Conservation (phyloP, 2,797 vertebrate genomes). For the Notolepis coatsorum region DNA sequence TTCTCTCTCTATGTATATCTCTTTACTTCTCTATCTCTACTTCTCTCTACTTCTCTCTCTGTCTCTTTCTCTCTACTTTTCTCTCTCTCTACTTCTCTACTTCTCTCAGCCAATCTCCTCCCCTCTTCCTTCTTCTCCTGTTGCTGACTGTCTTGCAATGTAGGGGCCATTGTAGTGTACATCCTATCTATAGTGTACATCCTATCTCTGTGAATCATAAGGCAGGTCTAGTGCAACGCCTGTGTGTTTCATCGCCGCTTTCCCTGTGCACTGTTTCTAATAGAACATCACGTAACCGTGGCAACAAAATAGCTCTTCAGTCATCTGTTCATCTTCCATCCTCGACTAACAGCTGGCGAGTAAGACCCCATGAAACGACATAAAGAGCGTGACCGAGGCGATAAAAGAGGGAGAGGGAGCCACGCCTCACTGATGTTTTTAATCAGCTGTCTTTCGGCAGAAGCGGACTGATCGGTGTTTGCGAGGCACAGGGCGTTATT, state of each 20-base stretch:
- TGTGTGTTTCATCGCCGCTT: slow-evolving; percentile 72
- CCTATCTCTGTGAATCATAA: slow-evolving; percentile 75
- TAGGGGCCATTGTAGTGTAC: slow-evolving; percentile 76
- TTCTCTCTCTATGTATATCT: slow-evolving; percentile 56
- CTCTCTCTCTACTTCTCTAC: slow-evolving; percentile 26
- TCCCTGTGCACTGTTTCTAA: slow-evolving; percentile 35
- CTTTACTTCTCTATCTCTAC: slow-evolving; percentile 58
- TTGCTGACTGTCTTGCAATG: slow-evolving; percentile 72
- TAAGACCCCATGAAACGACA: slow-evolving; percentile 45
- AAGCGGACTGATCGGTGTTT: slow-evolving; percentile 72
- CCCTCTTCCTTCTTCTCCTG: slow-evolving; percentile 61
- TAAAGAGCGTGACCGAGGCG: too few species aligned
- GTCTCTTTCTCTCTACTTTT: slow-evolving; percentile 57
- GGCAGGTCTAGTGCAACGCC: slow-evolving; percentile 59
- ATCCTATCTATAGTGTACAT: slow-evolving; percentile 57
- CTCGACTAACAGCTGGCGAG: slow-evolving; percentile 46
- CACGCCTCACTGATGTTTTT: slow-evolving; percentile 57
- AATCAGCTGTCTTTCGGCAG: slow-evolving; percentile 55
- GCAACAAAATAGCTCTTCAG: slow-evolving; percentile 15
- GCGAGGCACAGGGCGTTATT: slow-evolving; percentile 62
- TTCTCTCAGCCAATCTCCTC: slow-evolving; percentile 57
- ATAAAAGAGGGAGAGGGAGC: slow-evolving; percentile 30
- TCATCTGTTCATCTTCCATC: slow-evolving; percentile 10
- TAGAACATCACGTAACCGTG: slow-evolving; percentile 11
- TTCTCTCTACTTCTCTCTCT: slow-evolving; percentile 64